A percentile compares a stretch with the other conserved stretches of the same genome.
Evolutionary conservation across 2,797 vertebrate species (phyloP).

Genomic region (Mionectes olivaceus): DNA sequence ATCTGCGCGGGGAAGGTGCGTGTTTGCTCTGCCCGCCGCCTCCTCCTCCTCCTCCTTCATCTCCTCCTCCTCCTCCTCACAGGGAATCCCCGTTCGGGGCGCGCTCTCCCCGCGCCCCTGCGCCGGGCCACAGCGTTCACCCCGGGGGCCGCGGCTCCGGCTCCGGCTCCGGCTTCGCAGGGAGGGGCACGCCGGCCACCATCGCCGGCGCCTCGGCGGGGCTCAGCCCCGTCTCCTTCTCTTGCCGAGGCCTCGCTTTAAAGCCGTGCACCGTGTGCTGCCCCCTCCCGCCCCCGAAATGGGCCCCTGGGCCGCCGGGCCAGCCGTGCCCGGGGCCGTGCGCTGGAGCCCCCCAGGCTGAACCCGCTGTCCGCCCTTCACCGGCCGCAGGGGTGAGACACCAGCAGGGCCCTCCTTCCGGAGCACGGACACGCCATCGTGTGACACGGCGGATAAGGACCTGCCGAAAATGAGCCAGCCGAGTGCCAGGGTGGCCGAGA

Average conservation of each 20-base stretch:
- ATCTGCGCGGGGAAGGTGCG: neutral
- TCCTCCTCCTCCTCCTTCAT: neutral
- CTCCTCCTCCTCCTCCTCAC: neutral
- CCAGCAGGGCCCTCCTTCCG: fast-evolving
- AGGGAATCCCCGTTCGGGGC: fast-evolving
- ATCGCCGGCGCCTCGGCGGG: neutral
- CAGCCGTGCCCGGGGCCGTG: neutral
- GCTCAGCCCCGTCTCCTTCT: neutral
- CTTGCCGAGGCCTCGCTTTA: neutral
- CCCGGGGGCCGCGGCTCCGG: too few species aligned
- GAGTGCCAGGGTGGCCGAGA: neutral
- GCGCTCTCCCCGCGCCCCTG: neutral
- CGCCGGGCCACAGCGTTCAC: neutral
- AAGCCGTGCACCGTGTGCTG: neutral
- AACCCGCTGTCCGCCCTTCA: fast-evolving
- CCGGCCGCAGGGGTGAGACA: fast-evolving
- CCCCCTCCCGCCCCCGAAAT: fast-evolving
- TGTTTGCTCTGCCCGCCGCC: neutral
- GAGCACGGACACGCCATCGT: fast-evolving
- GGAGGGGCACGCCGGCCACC: neutral
- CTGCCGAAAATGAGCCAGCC: neutral
- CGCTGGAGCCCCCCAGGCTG: neutral
- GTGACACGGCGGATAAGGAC: neutral
- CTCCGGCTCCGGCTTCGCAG: neutral
- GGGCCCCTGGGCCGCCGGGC: neutral